Conservation (phyloP, 2,113 vertebrate species). For the Cranoglanis bouderius region DNA sequence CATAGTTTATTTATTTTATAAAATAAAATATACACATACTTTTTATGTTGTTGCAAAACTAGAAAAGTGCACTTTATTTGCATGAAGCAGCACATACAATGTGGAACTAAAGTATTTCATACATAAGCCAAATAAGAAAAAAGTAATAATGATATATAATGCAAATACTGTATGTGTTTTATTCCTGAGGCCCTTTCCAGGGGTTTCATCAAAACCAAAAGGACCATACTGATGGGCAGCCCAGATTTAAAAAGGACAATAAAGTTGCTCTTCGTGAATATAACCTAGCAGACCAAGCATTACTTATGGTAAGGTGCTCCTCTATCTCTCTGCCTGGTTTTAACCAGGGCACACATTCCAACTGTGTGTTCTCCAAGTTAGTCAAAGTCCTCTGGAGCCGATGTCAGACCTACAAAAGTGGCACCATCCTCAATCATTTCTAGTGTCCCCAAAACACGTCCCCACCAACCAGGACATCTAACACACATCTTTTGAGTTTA, state of each 20-base stretch:
- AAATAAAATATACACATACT: constrained; percentile 60
- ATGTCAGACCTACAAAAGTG: constrained; percentile 55
- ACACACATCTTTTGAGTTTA: constrained; percentile 43
- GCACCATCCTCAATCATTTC: constrained; percentile 57
- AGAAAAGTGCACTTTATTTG: constrained; percentile 29
- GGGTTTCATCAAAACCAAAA: constrained; percentile 72
- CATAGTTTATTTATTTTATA: constrained; percentile 65
- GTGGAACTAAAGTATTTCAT: constrained; percentile 49
- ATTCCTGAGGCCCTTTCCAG: constrained; percentile 68
- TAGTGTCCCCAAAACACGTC: constrained; percentile 26
- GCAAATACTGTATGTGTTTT: constrained; percentile 68
- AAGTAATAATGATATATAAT: constrained; percentile 42
- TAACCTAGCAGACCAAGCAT: neutral
- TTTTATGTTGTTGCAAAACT: constrained; percentile 45
- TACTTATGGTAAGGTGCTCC: constrained; percentile 70
- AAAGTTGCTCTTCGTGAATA: constrained; percentile 48
- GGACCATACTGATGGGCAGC: neutral
- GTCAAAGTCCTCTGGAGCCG: constrained; percentile 53
- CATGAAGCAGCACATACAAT: constrained; percentile 46
- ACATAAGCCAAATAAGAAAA: constrained; percentile 49
- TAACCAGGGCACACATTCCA: constrained; percentile 55
- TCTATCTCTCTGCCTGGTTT: constrained; percentile 66
- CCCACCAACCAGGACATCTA: constrained; percentile 60
- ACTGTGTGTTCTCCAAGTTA: constrained; percentile 49
- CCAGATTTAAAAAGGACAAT: neutral